Evolutionary conservation across 2,888 invertebrate genomes (phyloP), one percentile per base, ranked within the genome.

Genomic region (Agrotis ipsilon): DNA sequence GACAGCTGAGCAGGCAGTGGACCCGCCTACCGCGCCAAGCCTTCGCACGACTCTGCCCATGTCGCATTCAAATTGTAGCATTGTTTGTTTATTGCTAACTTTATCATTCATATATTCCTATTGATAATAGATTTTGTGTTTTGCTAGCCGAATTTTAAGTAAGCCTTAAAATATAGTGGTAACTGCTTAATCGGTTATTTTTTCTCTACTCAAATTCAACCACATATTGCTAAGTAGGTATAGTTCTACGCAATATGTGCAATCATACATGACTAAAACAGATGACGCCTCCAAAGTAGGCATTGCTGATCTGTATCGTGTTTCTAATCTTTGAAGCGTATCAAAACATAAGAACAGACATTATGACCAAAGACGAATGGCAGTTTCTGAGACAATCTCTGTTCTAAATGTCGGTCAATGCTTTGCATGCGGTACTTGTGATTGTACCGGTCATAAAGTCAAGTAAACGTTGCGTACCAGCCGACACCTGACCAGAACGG

Each of bases 401-500:
- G 68, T 76, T 79, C 65, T 70, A 80, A 86, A 86, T 85, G 81
- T 87, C 82, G 84, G 85, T 86, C 86, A 90, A 88, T 85, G 86
- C 82, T 87, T 85, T 78, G 78, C 84, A 79, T 84, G 78, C 85
- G 74, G 70, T 81, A 77, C 72, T 86, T 81, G 81, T 78, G 84
- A 83, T 84, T 77, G 75, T 83, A 78, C 77, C 76, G 70, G 74
- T 77, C 83, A 74, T 83, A 80, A 86, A 81, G 82, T 68, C 82
- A 80, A 80, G 78, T 81, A 82, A 83, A 71, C 74, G 80, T 75
- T 77, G 80, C 75, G 81, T 72, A 85, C 85, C 58, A 73, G 54
- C 73, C 81, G 84, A 88, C 92, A 92, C 91, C 91, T 91, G 90
- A 90, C 88, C 86, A 83, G 78, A 90, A 86, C 85, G 86, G 88